Conservation (phyloP, 2,113 vertebrate genomes). For the Macquaria australasica region DNA sequence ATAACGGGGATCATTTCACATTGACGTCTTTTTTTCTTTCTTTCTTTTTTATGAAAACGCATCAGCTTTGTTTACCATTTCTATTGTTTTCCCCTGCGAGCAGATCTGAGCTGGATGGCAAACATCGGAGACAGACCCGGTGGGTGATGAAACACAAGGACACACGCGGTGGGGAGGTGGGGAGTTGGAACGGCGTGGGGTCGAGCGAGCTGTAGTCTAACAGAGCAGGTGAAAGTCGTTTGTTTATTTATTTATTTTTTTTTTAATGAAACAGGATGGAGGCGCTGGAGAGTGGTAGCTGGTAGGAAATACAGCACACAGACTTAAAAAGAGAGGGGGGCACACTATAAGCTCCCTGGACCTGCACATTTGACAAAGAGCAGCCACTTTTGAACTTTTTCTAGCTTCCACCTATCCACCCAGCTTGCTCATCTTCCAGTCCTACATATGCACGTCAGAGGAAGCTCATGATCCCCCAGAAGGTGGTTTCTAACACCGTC, state of each 20-base stretch:
- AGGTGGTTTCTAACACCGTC: constrained; percentile 3
- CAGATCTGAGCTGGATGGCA: constrained; percentile 55
- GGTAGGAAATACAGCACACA: constrained; percentile 15
- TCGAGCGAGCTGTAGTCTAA: constrained; percentile 41
- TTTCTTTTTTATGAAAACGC: constrained; percentile 20
- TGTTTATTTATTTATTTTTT: background rate
- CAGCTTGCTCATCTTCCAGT: constrained; percentile 14
- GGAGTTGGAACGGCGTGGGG: constrained; percentile 13
- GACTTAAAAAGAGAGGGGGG: constrained; percentile 3
- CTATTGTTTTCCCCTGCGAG: constrained; percentile 33
- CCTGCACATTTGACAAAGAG: constrained; percentile 22
- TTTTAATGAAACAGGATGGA: constrained; percentile 3
- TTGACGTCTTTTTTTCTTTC: constrained; percentile 23
- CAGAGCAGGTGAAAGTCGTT: constrained; percentile 23
- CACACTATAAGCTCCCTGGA: background rate
- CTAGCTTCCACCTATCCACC: constrained; percentile 8
- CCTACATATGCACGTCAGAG: background rate
- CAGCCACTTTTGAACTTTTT: constrained; percentile 14
- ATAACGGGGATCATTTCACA: constrained; percentile 54
- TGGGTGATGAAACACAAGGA: constrained; percentile 71
- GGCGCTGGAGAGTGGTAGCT: background rate
- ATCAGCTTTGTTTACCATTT: constrained; percentile 65
- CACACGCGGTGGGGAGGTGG: constrained; percentile 39
- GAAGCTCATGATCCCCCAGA: constrained; percentile 5
- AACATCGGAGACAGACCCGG: constrained; percentile 41